phyloP scores from a whole-genome alignment of 1,140 invertebrate species.

The Oreohelix idahoensis region DNA sequence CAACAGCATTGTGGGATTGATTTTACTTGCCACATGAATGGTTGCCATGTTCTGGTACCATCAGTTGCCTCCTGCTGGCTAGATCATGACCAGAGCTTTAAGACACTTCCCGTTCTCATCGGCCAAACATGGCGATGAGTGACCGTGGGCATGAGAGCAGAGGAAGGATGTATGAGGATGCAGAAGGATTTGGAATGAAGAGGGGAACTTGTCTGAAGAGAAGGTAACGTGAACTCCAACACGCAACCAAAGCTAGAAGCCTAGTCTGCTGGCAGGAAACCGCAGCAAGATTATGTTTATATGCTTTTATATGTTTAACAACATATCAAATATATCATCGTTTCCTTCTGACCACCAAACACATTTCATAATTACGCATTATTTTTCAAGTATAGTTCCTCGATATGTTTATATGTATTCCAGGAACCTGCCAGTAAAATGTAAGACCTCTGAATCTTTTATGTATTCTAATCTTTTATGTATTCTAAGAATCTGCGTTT shows the following conservation, averaged over 20 bases:
- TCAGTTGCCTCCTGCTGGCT: background rate
- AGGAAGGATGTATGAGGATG: background rate
- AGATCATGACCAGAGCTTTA: background rate
- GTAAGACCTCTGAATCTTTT: too few species aligned
- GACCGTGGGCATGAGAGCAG: background rate
- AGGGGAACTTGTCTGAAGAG: background rate
- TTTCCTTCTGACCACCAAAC: background rate
- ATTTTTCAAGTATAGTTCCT: too few species aligned
- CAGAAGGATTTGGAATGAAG: background rate
- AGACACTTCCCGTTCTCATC: background rate
- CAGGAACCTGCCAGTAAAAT: too few species aligned
- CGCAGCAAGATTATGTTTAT: background rate
- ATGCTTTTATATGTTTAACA: too few species aligned
- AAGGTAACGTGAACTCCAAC: background rate
- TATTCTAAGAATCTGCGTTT: too few species aligned
- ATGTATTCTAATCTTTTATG: too few species aligned
- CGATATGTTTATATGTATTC: too few species aligned
- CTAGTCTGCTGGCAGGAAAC: background rate
- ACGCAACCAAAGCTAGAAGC: background rate
- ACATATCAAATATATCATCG: background rate
- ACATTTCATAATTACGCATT: too few species aligned
- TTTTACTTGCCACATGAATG: background rate
- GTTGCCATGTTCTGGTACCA: background rate
- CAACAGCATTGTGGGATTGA: background rate
- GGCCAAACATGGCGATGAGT: background rate